A percentile compares a stretch with the other conserved stretches of the same genome.
phyloP scores from a whole-genome alignment of 2,113 vertebrate genomes.

The Ancistrus triradiatus region DNA sequence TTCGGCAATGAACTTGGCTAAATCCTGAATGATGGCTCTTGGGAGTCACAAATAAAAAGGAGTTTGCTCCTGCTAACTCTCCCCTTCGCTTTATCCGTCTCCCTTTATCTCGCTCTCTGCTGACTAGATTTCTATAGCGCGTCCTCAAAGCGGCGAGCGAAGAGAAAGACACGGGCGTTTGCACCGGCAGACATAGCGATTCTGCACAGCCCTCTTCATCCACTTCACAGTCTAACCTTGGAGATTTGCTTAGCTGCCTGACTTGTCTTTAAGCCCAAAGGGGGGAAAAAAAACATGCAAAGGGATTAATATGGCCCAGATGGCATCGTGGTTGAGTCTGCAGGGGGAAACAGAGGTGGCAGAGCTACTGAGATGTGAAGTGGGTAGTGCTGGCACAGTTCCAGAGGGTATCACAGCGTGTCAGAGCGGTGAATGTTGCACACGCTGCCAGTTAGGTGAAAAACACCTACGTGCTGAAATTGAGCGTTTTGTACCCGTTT shows the following conservation, averaged over 20 bases:
- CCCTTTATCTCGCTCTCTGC: not conserved
- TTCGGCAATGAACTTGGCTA: slow-evolving; percentile 1
- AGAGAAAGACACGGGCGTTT: slow-evolving; percentile 16
- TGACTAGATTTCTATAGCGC: slow-evolving; percentile 11
- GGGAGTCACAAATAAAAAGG: not conserved
- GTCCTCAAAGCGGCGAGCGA: slow-evolving; percentile 4
- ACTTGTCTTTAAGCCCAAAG: not conserved
- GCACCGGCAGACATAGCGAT: slow-evolving; percentile 21
- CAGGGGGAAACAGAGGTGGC: slow-evolving; percentile 5
- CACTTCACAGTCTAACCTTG: slow-evolving; percentile 33
- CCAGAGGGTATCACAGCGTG: slow-evolving; percentile 35
- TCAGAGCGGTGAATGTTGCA: slow-evolving; percentile 35
- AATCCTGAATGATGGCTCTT: slow-evolving; percentile 8
- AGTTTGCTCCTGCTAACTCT: not conserved
- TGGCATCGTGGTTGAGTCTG: slow-evolving; percentile 1
- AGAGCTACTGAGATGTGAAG: slow-evolving; percentile 20
- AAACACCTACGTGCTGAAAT: too few species aligned
- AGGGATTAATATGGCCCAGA: slow-evolving; percentile 17
- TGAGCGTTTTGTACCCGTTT: not conserved
- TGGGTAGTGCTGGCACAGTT: slow-evolving; percentile 20
- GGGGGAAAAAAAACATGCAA: not conserved
- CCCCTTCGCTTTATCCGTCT: not conserved
- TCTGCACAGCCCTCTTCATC: not conserved
- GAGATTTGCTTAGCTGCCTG: slow-evolving; percentile 26
- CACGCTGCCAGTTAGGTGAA: not conserved